These are phyloP conservation scores for Crambe crambe DNA, from an alignment of 37 sponge, comb jelly and placozoan genomes.

Conservation along the genomic window DNA sequence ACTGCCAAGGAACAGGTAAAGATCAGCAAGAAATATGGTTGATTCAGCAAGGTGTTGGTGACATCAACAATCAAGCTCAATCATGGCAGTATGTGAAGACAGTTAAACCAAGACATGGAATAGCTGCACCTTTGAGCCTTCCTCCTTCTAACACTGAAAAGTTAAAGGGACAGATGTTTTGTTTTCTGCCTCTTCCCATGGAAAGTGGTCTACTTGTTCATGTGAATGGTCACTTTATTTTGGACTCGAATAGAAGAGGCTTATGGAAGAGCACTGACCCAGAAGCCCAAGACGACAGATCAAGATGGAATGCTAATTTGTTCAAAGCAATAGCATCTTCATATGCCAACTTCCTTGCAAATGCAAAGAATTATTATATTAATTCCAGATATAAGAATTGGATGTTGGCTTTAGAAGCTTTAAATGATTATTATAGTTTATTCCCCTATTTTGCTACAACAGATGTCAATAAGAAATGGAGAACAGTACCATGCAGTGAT, in stretches of 20 bases:
- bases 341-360: slow-evolving; percentile 49
- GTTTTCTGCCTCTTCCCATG: slow-evolving; percentile 75
- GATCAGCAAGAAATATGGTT: slow-evolving; percentile 41
- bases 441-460: slow-evolving; percentile 57
- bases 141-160: neutral
- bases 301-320: slow-evolving; percentile 60
- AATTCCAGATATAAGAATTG: neutral
- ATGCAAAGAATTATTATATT: neutral
- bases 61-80: slow-evolving; percentile 11
- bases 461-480: neutral
- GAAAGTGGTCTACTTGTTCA: slow-evolving; percentile 53
- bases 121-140: slow-evolving; percentile 59
- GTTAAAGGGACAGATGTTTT: slow-evolving; percentile 37
- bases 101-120: slow-evolving; percentile 57
- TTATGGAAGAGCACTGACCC: slow-evolving; percentile 49
- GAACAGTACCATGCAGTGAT: neutral
- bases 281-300: slow-evolving; percentile 14
- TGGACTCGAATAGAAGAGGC: slow-evolving; percentile 52
- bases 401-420: neutral
- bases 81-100: slow-evolving; percentile 27
- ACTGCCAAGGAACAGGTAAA: neutral
- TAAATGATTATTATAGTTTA: slow-evolving; percentile 25
- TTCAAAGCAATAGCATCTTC: slow-evolving; percentile 58
- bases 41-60: slow-evolving; percentile 64
- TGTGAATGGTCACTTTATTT: slow-evolving; percentile 75